Evolutionary conservation across 2,888 invertebrate species (phyloP).

Genomic region (Ellobium chinense): DNA sequence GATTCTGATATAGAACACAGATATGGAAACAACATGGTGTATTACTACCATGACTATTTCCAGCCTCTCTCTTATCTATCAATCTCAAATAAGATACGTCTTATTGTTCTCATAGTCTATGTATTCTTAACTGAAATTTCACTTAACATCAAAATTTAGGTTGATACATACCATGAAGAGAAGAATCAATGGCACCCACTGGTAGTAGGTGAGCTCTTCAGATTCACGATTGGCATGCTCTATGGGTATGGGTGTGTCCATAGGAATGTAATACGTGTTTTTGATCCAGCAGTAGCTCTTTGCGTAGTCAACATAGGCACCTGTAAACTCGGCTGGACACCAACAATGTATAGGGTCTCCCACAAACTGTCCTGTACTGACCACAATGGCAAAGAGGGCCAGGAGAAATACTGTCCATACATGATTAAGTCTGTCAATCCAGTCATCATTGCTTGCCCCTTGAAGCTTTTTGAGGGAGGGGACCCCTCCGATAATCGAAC

Average conservation of each 20-base stretch:
- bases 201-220: slow-evolving; percentile 73
- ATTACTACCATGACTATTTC: too few relatives aligned
- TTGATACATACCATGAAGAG: slow-evolving; percentile 54
- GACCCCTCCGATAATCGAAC: slow-evolving; percentile 58
- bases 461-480: slow-evolving; percentile 70
- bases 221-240: slow-evolving; percentile 63
- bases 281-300: slow-evolving; percentile 74
- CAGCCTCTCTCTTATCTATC: too few relatives aligned
- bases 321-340: slow-evolving; percentile 57
- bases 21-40: background rate
- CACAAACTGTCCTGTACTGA: slow-evolving; percentile 71
- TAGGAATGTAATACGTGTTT: slow-evolving; percentile 73
- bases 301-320: slow-evolving; percentile 71
- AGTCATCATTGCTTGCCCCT: slow-evolving; percentile 71
- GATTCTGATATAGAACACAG: too few relatives aligned
- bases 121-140: too few relatives aligned
- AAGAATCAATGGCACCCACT: slow-evolving; percentile 72
- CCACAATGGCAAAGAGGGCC: slow-evolving; percentile 71
- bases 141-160: too few relatives aligned
- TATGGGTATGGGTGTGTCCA: slow-evolving; percentile 69
- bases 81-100: too few relatives aligned
- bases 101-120: too few relatives aligned
- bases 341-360: slow-evolving; percentile 75
- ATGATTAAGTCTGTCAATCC: slow-evolving; percentile 72
- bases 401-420: slow-evolving; percentile 70